Evolutionary conservation across 2,888 invertebrate genomes (phyloP).

Genomic region (Coelogynopora nodosa): DNA sequence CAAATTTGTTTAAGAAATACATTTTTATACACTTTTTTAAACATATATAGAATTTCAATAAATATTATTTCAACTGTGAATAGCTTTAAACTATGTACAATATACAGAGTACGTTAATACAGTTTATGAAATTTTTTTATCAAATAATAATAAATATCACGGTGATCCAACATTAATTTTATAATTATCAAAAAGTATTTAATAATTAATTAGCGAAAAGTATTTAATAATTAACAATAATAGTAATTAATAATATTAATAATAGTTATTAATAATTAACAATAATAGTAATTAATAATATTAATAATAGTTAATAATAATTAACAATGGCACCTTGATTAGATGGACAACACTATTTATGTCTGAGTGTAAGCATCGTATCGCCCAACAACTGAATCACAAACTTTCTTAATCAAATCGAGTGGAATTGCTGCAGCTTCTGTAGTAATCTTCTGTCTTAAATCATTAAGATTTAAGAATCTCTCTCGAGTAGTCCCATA

Average conservation of each 20-base stretch:
- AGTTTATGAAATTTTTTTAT: not conserved
- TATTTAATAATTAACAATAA: too few species aligned
- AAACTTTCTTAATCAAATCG: not conserved
- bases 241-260: too few species aligned
- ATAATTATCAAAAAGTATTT: not conserved
- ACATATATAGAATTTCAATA: too few species aligned
- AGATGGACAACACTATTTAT: not conserved
- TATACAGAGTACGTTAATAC: too few species aligned
- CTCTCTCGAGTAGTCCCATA: not conserved
- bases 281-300: too few species aligned
- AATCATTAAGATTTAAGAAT: not conserved
- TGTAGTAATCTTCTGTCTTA: not conserved
- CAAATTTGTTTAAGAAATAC: too few species aligned
- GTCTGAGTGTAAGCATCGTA: not conserved
- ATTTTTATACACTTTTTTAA: too few species aligned
- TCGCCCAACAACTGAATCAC: not conserved
- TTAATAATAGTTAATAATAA: not conserved
- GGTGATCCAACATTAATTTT: not conserved
- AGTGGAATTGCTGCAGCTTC: not conserved
- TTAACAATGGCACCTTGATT: not conserved
- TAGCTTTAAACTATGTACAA: too few species aligned
- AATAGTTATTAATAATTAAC: too few species aligned
- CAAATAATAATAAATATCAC: not conserved
- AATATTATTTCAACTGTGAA: too few species aligned
- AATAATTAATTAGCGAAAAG: not conserved